Conservation (phyloP, 2,888 invertebrate species). For the Apeira syringaria region DNA sequence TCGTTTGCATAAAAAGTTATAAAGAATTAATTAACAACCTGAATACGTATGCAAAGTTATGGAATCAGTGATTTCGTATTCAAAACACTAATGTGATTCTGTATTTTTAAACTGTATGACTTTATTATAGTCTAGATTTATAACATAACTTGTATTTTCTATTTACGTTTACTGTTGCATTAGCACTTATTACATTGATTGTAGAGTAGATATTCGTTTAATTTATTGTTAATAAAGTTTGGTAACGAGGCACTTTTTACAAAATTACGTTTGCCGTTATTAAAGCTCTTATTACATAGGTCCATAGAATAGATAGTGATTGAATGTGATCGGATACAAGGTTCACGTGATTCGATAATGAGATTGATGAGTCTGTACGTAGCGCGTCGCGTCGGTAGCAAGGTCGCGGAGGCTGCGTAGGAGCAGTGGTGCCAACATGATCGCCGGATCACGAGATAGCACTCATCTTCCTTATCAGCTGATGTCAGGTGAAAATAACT, state of each 20-base stretch:
- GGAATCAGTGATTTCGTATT: too few relatives aligned
- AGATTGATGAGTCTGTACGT: too few relatives aligned
- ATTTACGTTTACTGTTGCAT: too few relatives aligned
- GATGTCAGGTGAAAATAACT: constrained; percentile 56
- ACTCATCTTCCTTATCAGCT: constrained; percentile 76
- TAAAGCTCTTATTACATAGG: not conserved
- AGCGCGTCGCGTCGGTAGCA: constrained; percentile 23
- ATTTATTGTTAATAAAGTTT: not conserved
- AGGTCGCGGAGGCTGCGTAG: constrained; percentile 68
- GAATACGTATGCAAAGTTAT: constrained; percentile 17
- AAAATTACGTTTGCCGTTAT: constrained; percentile 1
- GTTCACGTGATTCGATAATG: constrained; percentile 34
- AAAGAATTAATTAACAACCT: constrained; percentile 24
- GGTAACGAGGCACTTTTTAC: not conserved
- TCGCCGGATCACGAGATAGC: constrained; percentile 73
- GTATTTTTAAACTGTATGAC: too few relatives aligned
- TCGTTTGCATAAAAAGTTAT: constrained; percentile 17
- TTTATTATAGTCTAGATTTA: too few relatives aligned
- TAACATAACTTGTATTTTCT: too few relatives aligned
- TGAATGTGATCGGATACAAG: constrained; percentile 3
- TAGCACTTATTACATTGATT: not conserved
- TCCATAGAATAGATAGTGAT: constrained; percentile 2
- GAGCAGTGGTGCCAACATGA: constrained; percentile 69
- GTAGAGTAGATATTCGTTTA: constrained; percentile 5
- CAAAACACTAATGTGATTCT: too few relatives aligned